These are phyloP conservation scores for Eciton burchellii DNA, from an alignment of 1,140 invertebrate genomes.

Conservation along the genomic window DNA sequence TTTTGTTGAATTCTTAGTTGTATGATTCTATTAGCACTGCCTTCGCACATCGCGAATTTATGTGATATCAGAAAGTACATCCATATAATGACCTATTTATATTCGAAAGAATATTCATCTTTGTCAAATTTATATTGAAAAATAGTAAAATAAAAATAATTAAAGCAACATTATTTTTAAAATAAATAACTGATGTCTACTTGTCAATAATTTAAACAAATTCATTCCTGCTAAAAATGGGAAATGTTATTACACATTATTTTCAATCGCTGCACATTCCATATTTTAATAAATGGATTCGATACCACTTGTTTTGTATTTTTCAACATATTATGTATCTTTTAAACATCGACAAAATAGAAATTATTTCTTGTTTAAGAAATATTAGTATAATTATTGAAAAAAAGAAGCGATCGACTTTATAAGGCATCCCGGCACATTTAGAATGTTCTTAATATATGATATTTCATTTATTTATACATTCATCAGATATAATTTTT, in stretches of 20 bases:
- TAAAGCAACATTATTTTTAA: slow-evolving; percentile 10
- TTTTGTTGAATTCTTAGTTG: slow-evolving; percentile 34
- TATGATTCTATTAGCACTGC: slow-evolving; percentile 66
- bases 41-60: slow-evolving; percentile 47
- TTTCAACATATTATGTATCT: background rate
- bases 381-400: background rate
- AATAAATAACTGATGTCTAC: background rate
- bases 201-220: slow-evolving; percentile 9
- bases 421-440: slow-evolving; percentile 9
- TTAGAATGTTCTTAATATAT: slow-evolving; percentile 21
- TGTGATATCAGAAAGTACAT: slow-evolving; percentile 59
- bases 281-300: background rate
- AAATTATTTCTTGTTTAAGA: slow-evolving; percentile 12
- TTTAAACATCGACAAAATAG: background rate
- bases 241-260: slow-evolving; percentile 6
- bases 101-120: slow-evolving; percentile 6
- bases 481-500: slow-evolving; percentile 33
- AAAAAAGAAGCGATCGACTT: background rate
- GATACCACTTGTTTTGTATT: background rate
- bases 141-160: slow-evolving; percentile 15
- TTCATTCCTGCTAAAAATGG: background rate
- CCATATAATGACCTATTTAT: slow-evolving; percentile 16
- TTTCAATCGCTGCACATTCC: background rate
- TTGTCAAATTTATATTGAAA: slow-evolving; percentile 28
- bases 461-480: slow-evolving; percentile 28